Conservation (phyloP, 1,140 invertebrate genomes). For the Plectus sambesii region DNA sequence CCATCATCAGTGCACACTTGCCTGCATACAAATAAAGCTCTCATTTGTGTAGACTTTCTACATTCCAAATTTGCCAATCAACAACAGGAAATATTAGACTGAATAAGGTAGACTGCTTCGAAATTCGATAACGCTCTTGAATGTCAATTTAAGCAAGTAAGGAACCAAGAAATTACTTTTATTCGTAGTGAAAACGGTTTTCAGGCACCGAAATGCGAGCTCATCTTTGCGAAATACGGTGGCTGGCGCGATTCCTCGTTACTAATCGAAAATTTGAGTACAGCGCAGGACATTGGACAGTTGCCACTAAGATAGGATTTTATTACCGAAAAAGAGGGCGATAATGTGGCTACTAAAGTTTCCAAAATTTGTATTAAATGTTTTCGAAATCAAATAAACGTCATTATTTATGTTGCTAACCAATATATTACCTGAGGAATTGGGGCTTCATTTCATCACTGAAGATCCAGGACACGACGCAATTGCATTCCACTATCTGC, state of each 20-base stretch:
- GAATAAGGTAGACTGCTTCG: too few relatives aligned
- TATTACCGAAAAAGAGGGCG: slow-evolving; percentile 12
- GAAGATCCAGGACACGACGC: slow-evolving; percentile 97
- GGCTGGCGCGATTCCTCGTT: too few relatives aligned
- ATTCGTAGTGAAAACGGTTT: too few relatives aligned
- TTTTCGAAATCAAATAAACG: neutral
- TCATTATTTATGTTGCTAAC: slow-evolving; percentile 1
- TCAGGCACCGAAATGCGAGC: too few relatives aligned
- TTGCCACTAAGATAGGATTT: slow-evolving; percentile 10
- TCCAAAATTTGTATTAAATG: slow-evolving; percentile 4
- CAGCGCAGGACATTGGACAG: too few relatives aligned
- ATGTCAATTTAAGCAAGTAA: slow-evolving; percentile 1
- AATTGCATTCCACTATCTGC: slow-evolving; percentile 86
- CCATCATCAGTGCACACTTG: too few relatives aligned
- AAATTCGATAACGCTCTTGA: too few relatives aligned
- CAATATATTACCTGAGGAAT: slow-evolving; percentile 65
- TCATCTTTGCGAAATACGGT: too few relatives aligned
- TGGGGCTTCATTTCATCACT: slow-evolving; percentile 84
- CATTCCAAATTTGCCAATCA: too few relatives aligned
- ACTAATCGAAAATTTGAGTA: slow-evolving; percentile 27
- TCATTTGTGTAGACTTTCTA: too few relatives aligned
- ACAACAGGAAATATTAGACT: too few relatives aligned
- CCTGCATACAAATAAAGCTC: too few relatives aligned
- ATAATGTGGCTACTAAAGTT: slow-evolving; percentile 13
- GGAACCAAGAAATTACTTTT: neutral